These are phyloP conservation scores for Mixornis gularis DNA, from an alignment of 2,113 vertebrate species.

Conservation along the genomic window DNA sequence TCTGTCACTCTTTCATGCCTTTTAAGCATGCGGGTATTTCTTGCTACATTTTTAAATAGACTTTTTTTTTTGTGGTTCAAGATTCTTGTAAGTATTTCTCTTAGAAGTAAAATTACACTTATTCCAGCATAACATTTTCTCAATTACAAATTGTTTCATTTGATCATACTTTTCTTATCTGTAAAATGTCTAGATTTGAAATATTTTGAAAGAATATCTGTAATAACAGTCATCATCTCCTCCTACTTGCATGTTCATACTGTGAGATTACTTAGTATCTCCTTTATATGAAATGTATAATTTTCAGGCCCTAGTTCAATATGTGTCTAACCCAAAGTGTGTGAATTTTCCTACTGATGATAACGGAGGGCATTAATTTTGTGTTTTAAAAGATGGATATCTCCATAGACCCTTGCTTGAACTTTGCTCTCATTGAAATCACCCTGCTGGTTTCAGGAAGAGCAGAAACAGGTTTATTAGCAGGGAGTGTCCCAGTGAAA, in stretches of 20 bases:
- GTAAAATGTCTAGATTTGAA: conserved; percentile 39
- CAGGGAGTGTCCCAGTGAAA: background rate
- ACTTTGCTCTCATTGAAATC: background rate
- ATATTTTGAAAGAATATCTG: conserved; percentile 50
- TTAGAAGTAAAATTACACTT: background rate
- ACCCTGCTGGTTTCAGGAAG: background rate
- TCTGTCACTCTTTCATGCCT: background rate
- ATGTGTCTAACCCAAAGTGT: background rate
- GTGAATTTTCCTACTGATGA: background rate
- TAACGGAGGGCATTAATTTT: background rate
- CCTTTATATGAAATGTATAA: background rate
- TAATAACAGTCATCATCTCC: conserved; percentile 60
- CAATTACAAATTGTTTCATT: conserved; percentile 36
- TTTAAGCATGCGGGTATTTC: background rate
- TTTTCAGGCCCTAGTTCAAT: background rate
- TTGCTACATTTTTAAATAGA: background rate
- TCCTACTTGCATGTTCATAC: conserved; percentile 41
- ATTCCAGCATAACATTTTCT: background rate
- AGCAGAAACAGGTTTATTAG: background rate
- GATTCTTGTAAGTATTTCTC: background rate
- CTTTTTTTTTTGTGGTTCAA: background rate
- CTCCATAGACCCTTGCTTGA: background rate
- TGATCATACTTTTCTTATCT: conserved; percentile 52
- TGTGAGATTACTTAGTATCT: background rate
- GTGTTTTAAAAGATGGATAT: background rate